Percentiles rank a stretch among this genome's conserved stretches.
These are phyloP conservation scores for Spondyliosoma cantharus DNA, from an alignment of 2,797 vertebrate species.

Conservation along the genomic window DNA sequence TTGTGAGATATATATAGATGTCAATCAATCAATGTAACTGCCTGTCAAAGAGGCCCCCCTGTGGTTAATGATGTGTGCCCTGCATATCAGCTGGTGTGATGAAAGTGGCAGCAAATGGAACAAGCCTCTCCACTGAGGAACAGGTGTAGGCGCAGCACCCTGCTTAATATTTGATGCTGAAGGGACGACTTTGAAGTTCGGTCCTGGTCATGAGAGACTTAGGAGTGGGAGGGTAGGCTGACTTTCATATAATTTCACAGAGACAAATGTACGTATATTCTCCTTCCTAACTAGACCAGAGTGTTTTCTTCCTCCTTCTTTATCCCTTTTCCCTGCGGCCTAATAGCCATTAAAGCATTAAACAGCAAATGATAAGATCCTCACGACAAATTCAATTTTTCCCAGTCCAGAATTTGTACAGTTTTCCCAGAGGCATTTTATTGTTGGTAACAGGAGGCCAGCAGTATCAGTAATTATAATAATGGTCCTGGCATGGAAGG, in stretches of 20 bases:
- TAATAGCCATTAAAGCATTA: conserved; percentile 44
- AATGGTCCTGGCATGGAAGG: conserved; percentile 66
- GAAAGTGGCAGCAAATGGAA: conserved; percentile 62
- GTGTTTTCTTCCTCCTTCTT: conserved; percentile 1
- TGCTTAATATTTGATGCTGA: conserved; percentile 80
- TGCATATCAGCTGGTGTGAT: conserved; percentile 49
- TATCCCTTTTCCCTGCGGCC: conserved; percentile 3
- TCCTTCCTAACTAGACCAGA: conserved; percentile 19
- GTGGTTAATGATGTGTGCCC: conserved; percentile 15
- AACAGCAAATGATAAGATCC: conserved; percentile 65
- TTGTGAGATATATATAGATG: conserved; percentile 10
- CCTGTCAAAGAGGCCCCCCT: not conserved
- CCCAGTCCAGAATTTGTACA: conserved; percentile 54
- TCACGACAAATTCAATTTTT: conserved; percentile 65
- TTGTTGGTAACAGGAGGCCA: conserved; percentile 66
- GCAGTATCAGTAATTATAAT: conserved; percentile 76
- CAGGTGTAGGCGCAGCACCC: conserved; percentile 73
- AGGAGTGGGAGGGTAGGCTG: conserved; percentile 19
- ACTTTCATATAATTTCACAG: conserved; percentile 22
- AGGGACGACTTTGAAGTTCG: conserved; percentile 74
- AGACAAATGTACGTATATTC: conserved; percentile 17
- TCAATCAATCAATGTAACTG: conserved; percentile 11
- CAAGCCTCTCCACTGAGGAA: conserved; percentile 57
- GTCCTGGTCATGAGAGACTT: conserved; percentile 48
- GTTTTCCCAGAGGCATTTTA: conserved; percentile 68